A percentile compares a stretch with the other conserved stretches of the same genome.
Evolutionary conservation across 2,888 invertebrate species (phyloP).

Genomic region (Asteroscopus sphinx): DNA sequence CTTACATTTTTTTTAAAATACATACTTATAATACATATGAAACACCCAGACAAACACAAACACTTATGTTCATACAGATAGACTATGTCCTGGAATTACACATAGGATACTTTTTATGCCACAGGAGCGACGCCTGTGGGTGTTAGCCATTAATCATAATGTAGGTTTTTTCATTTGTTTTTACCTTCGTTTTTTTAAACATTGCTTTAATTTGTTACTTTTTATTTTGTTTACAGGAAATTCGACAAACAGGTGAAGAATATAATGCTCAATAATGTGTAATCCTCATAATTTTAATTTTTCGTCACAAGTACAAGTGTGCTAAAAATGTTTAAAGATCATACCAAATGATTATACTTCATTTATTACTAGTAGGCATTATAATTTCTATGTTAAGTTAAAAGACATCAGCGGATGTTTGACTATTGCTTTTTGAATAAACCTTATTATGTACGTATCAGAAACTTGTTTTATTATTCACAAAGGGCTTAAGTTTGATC

Average conservation of each 20-base stretch:
- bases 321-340: constrained; percentile 26
- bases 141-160: too few species aligned
- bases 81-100: too few species aligned
- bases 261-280: constrained; percentile 88
- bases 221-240: constrained; percentile 85
- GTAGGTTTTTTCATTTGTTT: too few species aligned
- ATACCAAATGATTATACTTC: constrained; percentile 27
- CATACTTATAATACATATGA: too few species aligned
- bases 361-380: constrained; percentile 24
- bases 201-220: background rate
- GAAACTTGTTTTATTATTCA: background rate
- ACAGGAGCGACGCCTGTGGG: too few species aligned
- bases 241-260: constrained; percentile 92
- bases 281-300: constrained; percentile 15
- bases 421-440: constrained; percentile 46
- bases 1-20: too few species aligned
- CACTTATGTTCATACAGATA: too few species aligned
- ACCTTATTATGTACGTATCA: constrained; percentile 22
- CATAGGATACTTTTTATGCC: too few species aligned
- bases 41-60: too few species aligned
- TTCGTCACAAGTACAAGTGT: constrained; percentile 17
- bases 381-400: constrained; percentile 40
- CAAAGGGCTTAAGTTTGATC: too few species aligned
- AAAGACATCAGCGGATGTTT: constrained; percentile 23
- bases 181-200: too few species aligned